These are phyloP conservation scores for Dynastes maya DNA, from an alignment of 2,888 invertebrate species.

Conservation along the genomic window DNA sequence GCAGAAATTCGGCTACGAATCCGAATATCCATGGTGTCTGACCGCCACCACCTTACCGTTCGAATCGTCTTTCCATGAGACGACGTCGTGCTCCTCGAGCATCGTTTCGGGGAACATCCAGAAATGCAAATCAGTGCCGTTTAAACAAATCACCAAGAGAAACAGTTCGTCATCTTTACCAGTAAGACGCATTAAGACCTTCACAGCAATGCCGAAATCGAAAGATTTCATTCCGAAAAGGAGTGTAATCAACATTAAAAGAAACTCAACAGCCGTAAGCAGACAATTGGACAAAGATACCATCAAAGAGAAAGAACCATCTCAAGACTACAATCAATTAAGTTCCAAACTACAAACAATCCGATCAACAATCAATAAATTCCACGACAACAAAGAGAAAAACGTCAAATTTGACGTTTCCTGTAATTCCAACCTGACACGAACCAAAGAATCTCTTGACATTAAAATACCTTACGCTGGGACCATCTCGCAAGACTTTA, in stretches of 20 bases:
- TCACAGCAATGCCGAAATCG: conserved; percentile 48
- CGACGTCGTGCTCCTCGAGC: conserved; percentile 31
- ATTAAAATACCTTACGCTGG: conserved; percentile 47
- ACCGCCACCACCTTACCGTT: conserved; percentile 61
- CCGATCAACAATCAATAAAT: conserved; percentile 61
- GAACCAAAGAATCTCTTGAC: conserved; percentile 49
- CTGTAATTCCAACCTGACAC: conserved; percentile 36
- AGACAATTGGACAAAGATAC: conserved; percentile 58
- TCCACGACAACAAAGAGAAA: conserved; percentile 48
- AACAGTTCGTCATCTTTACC: conserved; percentile 53
- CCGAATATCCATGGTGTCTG: conserved; percentile 67
- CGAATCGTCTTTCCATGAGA: conserved; percentile 56
- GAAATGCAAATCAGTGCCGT: conserved; percentile 63
- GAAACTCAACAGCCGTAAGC: conserved; percentile 26
- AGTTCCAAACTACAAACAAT: conserved; percentile 76
- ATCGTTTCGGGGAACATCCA: conserved; percentile 53
- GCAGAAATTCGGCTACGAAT: conserved; percentile 60
- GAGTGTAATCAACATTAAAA: conserved; percentile 44
- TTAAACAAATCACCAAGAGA: conserved; percentile 53
- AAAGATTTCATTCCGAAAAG: conserved; percentile 39
- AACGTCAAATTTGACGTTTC: conserved; percentile 55
- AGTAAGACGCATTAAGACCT: conserved; percentile 60
- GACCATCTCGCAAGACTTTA: neutral
- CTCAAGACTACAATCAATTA: conserved; percentile 76
- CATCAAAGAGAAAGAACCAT: conserved; percentile 69